Evolutionary conservation across 2,797 vertebrate species (phyloP).

Genomic region (Anabacerthia variegaticeps): DNA sequence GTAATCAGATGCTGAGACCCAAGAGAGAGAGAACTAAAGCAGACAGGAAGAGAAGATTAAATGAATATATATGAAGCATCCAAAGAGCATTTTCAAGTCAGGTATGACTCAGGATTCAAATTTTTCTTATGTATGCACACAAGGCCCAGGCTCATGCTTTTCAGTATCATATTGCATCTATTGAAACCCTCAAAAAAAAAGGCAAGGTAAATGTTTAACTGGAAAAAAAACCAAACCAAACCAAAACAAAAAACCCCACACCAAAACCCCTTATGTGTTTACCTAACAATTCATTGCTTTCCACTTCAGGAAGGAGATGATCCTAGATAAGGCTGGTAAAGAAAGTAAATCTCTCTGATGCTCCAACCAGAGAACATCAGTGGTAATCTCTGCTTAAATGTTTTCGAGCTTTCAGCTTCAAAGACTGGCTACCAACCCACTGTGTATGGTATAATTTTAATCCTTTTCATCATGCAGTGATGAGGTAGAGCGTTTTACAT

Average conservation of each 20-base stretch:
- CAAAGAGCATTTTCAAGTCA: slow-evolving; percentile 32
- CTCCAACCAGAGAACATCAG: not conserved
- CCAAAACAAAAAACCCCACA: too few species aligned
- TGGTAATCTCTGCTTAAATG: not conserved
- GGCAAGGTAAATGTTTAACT: not conserved
- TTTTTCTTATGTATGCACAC: not conserved
- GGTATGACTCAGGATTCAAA: slow-evolving; percentile 30
- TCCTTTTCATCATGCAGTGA: not conserved
- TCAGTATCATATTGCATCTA: not conserved
- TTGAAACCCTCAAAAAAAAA: not conserved
- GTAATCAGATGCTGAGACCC: slow-evolving; percentile 54
- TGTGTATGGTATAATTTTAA: not conserved
- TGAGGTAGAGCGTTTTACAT: not conserved
- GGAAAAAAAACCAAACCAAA: not conserved
- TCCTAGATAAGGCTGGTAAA: not conserved
- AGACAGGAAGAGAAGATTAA: slow-evolving; percentile 45
- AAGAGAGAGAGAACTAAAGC: slow-evolving; percentile 19
- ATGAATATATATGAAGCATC: slow-evolving; percentile 49
- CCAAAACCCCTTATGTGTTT: not conserved
- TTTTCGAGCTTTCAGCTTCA: not conserved
- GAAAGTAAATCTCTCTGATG: not conserved
- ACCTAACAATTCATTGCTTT: slow-evolving; percentile 2
- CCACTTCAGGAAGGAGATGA: not conserved
- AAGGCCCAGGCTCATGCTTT: not conserved
- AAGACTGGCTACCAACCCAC: not conserved